Percentiles rank a stretch among this genome's conserved stretches.
phyloP scores from a whole-genome alignment of 2,888 invertebrate genomes.

The Sipunculus nudus region DNA sequence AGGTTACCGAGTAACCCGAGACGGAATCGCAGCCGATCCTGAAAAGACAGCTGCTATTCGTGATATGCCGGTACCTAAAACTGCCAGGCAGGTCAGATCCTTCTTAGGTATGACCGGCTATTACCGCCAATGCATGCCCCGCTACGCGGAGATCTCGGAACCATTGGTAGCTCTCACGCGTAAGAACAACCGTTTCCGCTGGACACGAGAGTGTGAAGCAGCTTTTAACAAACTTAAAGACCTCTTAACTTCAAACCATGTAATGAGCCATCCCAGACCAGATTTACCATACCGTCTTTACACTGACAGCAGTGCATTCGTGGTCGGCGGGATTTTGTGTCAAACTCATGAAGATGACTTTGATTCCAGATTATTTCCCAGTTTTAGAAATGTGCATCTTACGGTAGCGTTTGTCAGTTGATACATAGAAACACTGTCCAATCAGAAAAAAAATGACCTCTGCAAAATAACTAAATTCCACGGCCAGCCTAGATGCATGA shows the following conservation, averaged over 20 bases:
- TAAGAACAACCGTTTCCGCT: slow-evolving; percentile 6
- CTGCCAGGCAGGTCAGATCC: slow-evolving; percentile 10
- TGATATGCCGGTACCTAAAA: neutral
- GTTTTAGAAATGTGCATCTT: no score
- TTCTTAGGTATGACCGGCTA: slow-evolving; percentile 24
- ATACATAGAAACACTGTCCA: no score
- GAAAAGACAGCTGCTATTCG: slow-evolving; percentile 20
- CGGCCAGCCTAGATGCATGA: no score
- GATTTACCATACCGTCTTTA: no score
- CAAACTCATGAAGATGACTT: no score
- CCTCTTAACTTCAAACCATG: neutral
- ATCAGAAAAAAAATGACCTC: no score
- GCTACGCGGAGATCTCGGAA: slow-evolving; percentile 12
- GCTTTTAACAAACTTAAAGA: slow-evolving; percentile 12
- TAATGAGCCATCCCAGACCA: no score
- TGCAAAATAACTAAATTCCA: no score
- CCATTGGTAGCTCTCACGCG: slow-evolving; percentile 6
- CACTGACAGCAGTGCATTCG: no score
- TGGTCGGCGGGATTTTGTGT: no score
- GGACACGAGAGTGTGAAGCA: slow-evolving; percentile 2
- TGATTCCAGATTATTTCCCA: no score
- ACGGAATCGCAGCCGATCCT: slow-evolving; percentile 30
- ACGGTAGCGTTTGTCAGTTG: no score
- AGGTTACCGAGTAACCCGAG: slow-evolving; percentile 28
- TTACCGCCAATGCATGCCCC: slow-evolving; percentile 14